Evolutionary conservation across 2,797 vertebrate species (phyloP), one percentile per base, ranked within the genome.

Genomic region (Danio tinwini): DNA sequence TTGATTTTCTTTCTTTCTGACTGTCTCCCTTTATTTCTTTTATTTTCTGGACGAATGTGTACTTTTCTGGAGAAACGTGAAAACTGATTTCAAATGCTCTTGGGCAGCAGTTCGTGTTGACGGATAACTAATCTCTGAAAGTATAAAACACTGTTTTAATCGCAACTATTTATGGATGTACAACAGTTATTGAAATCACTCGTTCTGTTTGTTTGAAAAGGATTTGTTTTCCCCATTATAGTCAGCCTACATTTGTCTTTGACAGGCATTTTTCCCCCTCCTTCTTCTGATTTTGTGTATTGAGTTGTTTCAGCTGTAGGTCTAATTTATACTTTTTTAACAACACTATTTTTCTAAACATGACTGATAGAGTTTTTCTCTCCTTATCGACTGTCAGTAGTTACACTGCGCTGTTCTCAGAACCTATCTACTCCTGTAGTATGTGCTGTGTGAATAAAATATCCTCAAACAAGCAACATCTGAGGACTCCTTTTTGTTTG

Each of bases 271-370:
- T 96, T 92, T 92, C 3, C 3, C 3, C 29, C 29, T 93, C 90
- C 29, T n/a, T n/a, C 92, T 91, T 96, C 95, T 96, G 96, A 96
- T 94, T 94, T 95, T 96, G 90, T 83, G 70, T 81, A 70, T 81
- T 59, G 74, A 96, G 96, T 97, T 96, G 94, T 97, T 94, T 96
- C 94, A 96, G 96, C 95, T 93, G 95, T 97, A 98, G 95, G 94
- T 95, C 96, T 98, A 96, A 96, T 98, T 98, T 98, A 97, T 98
- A 98, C 96, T 98, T 98, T 98, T 99, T 96, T 98, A 99, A 97
- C 96, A 95, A 97, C 97, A 96, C 94, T 97, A 97, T 99, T 98
- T 99, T 98, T 98, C 96, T 98, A 98, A 95, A 95, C 92, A 90
- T 94, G 80, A 89, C 94, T 92, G 92, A 94, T 95, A 95, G 93